Conservation (phyloP, 2,888 invertebrate species). For the Sturmia bella region DNA sequence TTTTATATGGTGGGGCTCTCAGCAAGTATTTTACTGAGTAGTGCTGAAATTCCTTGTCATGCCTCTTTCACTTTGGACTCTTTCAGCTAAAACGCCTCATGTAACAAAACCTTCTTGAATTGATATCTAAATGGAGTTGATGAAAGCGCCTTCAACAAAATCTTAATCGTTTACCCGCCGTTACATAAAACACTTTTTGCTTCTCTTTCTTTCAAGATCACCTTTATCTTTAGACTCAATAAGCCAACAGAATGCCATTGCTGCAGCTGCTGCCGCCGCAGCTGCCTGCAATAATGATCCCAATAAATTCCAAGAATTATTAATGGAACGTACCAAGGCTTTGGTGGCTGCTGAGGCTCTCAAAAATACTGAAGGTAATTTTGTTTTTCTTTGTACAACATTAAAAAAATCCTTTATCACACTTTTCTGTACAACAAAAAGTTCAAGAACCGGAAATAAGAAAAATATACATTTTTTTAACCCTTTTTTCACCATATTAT, state of each 20-base stretch:
- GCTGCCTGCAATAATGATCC: conserved; percentile 83
- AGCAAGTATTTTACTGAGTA: too few species aligned
- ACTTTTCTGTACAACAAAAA: conserved; percentile 22
- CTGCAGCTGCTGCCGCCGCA: conserved; percentile 87
- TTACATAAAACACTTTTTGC: background rate
- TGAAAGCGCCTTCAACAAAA: background rate
- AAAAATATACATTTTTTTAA: conserved; percentile 6
- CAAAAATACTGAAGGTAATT: conserved; percentile 78
- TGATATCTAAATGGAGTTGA: background rate
- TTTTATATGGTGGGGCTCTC: too few species aligned
- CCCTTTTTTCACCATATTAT: conserved; percentile 6
- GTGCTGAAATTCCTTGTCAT: too few species aligned
- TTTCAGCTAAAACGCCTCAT: too few species aligned
- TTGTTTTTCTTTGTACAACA: background rate
- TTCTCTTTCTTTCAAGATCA: conserved; percentile 73
- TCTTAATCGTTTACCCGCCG: background rate
- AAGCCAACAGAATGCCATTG: conserved; percentile 83
- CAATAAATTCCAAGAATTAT: conserved; percentile 88
- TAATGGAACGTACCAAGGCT: conserved; percentile 89
- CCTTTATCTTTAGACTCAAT: conserved; percentile 85
- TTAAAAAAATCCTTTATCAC: conserved; percentile 28
- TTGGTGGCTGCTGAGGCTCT: conserved; percentile 84
- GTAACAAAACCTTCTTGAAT: background rate
- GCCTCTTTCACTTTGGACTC: too few species aligned
- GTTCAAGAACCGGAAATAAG: conserved; percentile 22